Conservation (phyloP, 92 coral and sea anemone genomes). For the Heteractis magnifica region DNA sequence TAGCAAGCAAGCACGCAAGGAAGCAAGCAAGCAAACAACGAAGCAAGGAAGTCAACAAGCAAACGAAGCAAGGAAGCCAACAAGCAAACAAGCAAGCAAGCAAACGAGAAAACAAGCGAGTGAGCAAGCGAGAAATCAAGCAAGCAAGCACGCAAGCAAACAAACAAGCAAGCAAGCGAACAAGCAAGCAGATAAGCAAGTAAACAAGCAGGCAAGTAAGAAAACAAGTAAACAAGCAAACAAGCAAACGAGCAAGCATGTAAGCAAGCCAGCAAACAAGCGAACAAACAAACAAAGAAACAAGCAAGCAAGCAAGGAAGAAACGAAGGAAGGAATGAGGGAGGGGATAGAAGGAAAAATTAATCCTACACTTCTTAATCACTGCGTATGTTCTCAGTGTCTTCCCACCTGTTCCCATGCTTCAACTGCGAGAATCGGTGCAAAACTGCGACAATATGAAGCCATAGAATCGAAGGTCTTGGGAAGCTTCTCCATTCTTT, state of each 20-base stretch:
- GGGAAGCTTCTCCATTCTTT: constrained; percentile 38
- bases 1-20: neutral
- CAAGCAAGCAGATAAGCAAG: no score
- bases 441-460: constrained; percentile 65
- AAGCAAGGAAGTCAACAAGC: neutral
- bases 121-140: no score
- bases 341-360: neutral
- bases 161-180: no score
- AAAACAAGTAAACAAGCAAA: no score
- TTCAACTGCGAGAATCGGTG: constrained; percentile 71
- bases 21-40: neutral
- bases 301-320: neutral
- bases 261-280: no score
- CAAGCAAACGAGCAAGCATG: no score
- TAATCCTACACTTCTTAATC: no score
- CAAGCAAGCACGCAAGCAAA: no score
- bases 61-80: neutral
- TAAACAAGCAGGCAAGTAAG: no score
- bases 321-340: neutral
- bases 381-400: neutral
- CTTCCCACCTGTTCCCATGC: constrained; percentile 84
- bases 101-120: no score
- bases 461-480: constrained; percentile 69
- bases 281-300: no score
- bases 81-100: no score